These are phyloP conservation scores for Cottus gobio DNA, from an alignment of 2,113 vertebrate species.

Conservation along the genomic window DNA sequence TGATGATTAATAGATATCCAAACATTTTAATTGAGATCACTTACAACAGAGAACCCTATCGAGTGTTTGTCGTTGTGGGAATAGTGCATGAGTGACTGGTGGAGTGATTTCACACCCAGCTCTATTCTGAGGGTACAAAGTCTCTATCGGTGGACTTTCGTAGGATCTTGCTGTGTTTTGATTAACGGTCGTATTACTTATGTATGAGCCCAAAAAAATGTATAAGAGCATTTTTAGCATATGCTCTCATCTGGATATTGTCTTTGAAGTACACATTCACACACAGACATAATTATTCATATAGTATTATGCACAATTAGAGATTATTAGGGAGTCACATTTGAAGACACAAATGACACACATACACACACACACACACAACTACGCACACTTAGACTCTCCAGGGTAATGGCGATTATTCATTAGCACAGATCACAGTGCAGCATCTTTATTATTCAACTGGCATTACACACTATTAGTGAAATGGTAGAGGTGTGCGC, in stretches of 20 bases:
- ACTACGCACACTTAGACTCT: conserved; percentile 53
- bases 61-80: conserved; percentile 14
- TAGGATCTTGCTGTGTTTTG: conserved; percentile 59
- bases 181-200: conserved; percentile 70
- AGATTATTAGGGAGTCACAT: conserved; percentile 68
- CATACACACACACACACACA: conserved; percentile 35
- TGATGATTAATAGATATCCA: conserved; percentile 25
- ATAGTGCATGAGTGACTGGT: conserved; percentile 17
- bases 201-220: conserved; percentile 63
- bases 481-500: conserved; percentile 40
- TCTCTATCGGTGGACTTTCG: conserved; percentile 55
- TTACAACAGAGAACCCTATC: neutral
- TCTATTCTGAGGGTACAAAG: conserved; percentile 47
- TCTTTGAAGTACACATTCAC: conserved; percentile 45
- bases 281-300: conserved; percentile 68
- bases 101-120: conserved; percentile 19
- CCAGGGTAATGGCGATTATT: conserved; percentile 70
- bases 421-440: conserved; percentile 75
- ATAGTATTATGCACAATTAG: conserved; percentile 68
- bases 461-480: conserved; percentile 61
- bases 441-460: conserved; percentile 68
- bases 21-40: conserved; percentile 1
- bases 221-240: conserved; percentile 59
- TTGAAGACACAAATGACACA: conserved; percentile 57
- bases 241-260: conserved; percentile 49